A percentile compares a stretch with the other conserved stretches of the same genome.
phyloP scores from a whole-genome alignment of 2,113 vertebrate species.

The Dermatemys mawii region DNA sequence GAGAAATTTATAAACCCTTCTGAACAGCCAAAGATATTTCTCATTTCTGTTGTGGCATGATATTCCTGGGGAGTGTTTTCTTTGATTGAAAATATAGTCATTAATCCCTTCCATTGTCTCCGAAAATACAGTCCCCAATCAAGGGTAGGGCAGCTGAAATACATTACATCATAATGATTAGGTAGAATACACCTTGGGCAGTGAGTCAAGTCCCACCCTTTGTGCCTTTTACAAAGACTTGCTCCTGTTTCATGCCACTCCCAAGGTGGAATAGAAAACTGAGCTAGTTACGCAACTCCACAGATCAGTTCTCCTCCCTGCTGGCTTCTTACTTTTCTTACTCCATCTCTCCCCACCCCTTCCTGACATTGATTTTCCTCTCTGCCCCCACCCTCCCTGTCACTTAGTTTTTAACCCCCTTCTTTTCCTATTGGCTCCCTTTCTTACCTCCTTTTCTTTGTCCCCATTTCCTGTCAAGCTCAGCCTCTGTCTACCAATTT shows the following conservation, averaged over 20 bases:
- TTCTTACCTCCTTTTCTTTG: background rate
- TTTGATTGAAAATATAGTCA: background rate
- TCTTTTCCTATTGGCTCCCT: background rate
- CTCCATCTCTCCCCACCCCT: background rate
- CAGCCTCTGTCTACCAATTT: background rate
- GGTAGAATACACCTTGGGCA: conserved; percentile 23
- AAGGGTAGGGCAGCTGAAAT: background rate
- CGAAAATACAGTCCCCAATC: background rate
- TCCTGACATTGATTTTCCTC: background rate
- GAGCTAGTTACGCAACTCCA: background rate
- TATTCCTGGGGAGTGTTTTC: background rate
- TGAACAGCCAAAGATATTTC: background rate
- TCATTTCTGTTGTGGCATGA: background rate
- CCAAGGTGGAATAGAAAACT: background rate
- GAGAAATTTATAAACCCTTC: background rate
- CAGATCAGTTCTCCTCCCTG: background rate
- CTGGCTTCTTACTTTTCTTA: background rate
- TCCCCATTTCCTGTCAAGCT: background rate
- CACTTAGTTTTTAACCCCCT: background rate
- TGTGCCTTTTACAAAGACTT: background rate
- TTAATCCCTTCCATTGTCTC: background rate
- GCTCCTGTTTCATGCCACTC: background rate
- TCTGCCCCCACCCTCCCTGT: background rate
- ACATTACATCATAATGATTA: background rate
- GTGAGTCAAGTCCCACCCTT: conserved; percentile 1